Conservation (phyloP, 2,797 vertebrate species). For the Microchirus variegatus region DNA sequence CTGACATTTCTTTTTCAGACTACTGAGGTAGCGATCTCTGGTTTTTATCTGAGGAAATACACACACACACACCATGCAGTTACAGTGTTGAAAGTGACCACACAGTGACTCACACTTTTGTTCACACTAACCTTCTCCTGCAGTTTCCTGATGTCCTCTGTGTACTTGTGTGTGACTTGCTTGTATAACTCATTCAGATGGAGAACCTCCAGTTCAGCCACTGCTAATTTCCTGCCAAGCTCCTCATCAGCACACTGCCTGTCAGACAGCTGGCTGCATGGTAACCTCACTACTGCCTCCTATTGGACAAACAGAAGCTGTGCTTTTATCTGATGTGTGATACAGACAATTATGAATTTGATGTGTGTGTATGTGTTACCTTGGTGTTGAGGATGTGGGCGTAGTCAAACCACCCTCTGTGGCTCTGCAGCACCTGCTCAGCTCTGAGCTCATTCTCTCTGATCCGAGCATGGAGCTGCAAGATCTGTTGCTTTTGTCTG, state of each 20-base stretch:
- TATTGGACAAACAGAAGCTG: constrained; percentile 15
- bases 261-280: constrained; percentile 72
- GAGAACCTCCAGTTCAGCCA: constrained; percentile 86
- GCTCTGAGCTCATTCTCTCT: constrained; percentile 90
- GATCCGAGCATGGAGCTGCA: constrained; percentile 89
- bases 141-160: constrained; percentile 91
- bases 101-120: background rate
- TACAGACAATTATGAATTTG: background rate
- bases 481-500: constrained; percentile 96
- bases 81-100: background rate
- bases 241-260: constrained; percentile 75
- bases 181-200: constrained; percentile 89
- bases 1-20: constrained; percentile 94
- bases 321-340: background rate
- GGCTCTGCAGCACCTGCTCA: constrained; percentile 88
- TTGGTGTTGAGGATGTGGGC: constrained; percentile 79
- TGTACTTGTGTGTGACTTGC: constrained; percentile 87
- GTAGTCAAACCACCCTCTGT: constrained; percentile 85
- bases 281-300: constrained; percentile 36
- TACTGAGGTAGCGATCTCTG: constrained; percentile 93
- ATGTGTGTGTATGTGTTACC: constrained; percentile 70
- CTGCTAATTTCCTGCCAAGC: constrained; percentile 83
- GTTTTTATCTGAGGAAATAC: constrained; percentile 86
- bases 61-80: background rate
- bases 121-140: constrained; percentile 88